phyloP scores from a whole-genome alignment of 2,888 invertebrate species.

The Cepaea hortensis region DNA sequence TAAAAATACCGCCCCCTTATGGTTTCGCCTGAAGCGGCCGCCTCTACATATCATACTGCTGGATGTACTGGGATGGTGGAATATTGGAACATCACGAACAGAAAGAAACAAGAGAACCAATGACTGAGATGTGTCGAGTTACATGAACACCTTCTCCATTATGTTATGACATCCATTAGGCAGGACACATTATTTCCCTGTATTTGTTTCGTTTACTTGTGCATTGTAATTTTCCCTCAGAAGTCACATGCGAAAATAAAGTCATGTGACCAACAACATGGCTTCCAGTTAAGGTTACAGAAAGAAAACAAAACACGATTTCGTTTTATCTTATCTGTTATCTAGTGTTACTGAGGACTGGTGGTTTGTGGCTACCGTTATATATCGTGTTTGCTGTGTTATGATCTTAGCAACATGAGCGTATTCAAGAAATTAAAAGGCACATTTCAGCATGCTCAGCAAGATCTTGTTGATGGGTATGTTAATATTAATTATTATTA shows the following conservation, averaged over 20 bases:
- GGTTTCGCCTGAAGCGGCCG: too few species aligned
- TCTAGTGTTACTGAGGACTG: background rate
- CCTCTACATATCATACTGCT: too few species aligned
- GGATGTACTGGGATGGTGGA: too few species aligned
- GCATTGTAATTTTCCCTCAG: background rate
- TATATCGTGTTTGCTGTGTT: background rate
- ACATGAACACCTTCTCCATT: too few species aligned
- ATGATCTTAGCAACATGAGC: background rate
- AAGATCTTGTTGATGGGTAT: slow-evolving; percentile 54
- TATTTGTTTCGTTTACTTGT: background rate
- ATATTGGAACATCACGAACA: too few species aligned
- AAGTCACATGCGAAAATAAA: slow-evolving; percentile 15
- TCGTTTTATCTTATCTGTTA: background rate
- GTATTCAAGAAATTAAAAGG: slow-evolving; percentile 56
- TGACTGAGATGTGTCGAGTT: too few species aligned
- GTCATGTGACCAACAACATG: slow-evolving; percentile 28
- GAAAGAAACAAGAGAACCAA: too few species aligned
- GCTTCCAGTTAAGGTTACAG: background rate
- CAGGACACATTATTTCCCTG: too few species aligned
- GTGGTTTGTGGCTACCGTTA: background rate
- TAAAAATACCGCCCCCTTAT: too few species aligned
- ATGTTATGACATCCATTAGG: too few species aligned
- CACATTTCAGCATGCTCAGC: slow-evolving; percentile 62
- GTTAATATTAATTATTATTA: background rate
- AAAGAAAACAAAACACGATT: background rate